Evolutionary conservation across 2,888 invertebrate species (phyloP), one percentile per base, ranked within the genome.

Genomic region (Macrosiphum euphorbiae): DNA sequence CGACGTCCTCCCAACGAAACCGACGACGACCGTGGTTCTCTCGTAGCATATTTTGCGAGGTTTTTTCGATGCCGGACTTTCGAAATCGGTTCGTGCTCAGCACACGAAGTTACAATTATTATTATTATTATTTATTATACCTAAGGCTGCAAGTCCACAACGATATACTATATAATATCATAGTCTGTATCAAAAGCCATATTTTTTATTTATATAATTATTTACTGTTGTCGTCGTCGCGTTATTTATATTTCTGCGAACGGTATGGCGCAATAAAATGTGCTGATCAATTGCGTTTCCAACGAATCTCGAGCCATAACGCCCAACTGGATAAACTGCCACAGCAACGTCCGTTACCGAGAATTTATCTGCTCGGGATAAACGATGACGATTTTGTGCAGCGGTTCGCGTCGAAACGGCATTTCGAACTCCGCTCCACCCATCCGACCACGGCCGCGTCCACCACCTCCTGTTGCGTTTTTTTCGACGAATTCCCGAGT

Each of bases 401-500:
- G 47, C 47, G 86, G 86, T 86, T 86, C 86, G 47, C 91, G 58
- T 58, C 47, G 47, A 91, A 86, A 47, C 91, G 58, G 84, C 50
- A 91, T 91, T 91, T 85, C 91, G 28, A 26, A 78, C n/a, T n/a
- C 35, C 35, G 78, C 35, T 86, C 88, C 26, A 58, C 88, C 28
- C 16, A 10, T 50, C 52, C 41, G 67, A 7, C 67, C 24, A 8
- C 44, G 44, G 7, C 52, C 90, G 2, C 28, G 26, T 44, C 88
- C 78, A 24, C 35, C 41, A 28, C 84, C 90, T 0, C 52, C 35
- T 13, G 24, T 85, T 26, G 35, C 20, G 47, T 58, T 55, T 41
- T 92, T 52, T 61, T 92, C 50, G 61, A 92, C 92, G 92, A 67
- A 92, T 92, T 67, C 92, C 87, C 47, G n/a, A 55, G 88, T 3